Evolutionary conservation across 2,113 vertebrate genomes (phyloP).

Genomic region (Anhinga anhinga): DNA sequence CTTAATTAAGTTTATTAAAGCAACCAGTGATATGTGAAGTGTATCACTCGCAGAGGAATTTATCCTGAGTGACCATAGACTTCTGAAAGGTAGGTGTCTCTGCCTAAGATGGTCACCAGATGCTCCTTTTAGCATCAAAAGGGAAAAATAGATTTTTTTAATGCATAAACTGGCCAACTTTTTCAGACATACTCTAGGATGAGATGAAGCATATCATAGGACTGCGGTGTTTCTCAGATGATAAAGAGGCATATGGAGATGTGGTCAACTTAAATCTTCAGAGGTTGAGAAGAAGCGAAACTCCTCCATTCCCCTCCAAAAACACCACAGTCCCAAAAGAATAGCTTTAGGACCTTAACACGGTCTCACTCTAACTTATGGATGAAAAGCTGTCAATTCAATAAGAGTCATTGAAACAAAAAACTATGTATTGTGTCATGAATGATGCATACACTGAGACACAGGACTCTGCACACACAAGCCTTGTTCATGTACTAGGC

Average conservation of each 20-base stretch:
- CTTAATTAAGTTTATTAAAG: not conserved
- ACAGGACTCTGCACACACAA: not conserved
- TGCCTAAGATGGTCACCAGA: not conserved
- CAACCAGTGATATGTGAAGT: not conserved
- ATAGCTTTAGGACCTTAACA: not conserved
- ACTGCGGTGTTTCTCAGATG: not conserved
- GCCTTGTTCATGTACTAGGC: not conserved
- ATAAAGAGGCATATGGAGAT: not conserved
- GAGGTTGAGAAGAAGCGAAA: not conserved
- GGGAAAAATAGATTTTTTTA: not conserved
- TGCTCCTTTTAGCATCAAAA: not conserved
- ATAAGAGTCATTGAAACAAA: not conserved
- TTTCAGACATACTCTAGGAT: not conserved
- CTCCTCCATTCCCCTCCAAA: not conserved
- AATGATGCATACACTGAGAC: not conserved
- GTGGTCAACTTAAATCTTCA: not conserved
- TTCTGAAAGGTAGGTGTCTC: not conserved
- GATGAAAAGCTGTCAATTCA: not conserved
- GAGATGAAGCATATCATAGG: not conserved
- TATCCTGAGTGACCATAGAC: not conserved
- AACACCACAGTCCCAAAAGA: not conserved
- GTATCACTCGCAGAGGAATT: not conserved
- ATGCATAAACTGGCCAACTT: not conserved
- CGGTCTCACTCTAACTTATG: not conserved
- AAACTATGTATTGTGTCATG: not conserved